Evolutionary conservation across 2,888 invertebrate species (phyloP), one percentile per base, ranked within the genome.

Genomic region (Halocaridina rubra): DNA sequence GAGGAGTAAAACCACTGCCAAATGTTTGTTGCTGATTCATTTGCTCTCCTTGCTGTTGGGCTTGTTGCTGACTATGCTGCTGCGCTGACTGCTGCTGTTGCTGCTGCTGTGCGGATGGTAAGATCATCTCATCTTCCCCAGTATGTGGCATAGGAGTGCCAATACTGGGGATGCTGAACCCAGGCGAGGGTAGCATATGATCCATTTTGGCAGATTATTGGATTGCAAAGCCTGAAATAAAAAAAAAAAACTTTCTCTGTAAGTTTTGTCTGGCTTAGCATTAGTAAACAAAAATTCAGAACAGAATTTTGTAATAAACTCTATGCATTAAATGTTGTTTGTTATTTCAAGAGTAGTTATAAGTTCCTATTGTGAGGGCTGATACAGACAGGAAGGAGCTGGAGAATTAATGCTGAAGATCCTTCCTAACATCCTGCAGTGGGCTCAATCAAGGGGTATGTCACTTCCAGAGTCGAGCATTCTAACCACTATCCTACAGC

Each of bases 111-210:
- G 96, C 95, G 93, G 95, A 95, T 74, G 96, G 95, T 75, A 96
- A 93, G 89, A 97, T 97, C 91, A 96, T 95, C 91, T 97, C 96
- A 91, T 97, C 97, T 90, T 97, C 96, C 90, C 97, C 96, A 24
- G 96, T 96, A 90, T 96, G 96, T 92, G 97, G 96, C 19, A 96
- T 91, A 1, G 97, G 97, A 5, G 97, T 97, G 80, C 96, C 96
- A 90, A 97, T 96, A 90, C 96, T 96, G 88, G 96, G 96, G 91
- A 97, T 96, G 89, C 95, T 96, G 90, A 94, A 95, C 88, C 95
- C 96, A 24, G 97, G 97, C 92, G 96, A 97, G 32, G 95, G 95
- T 87, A 97, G 92, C 96, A 97, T 96, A 91, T 96, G 95, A 93
- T 97, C 96, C 96, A 96, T 96, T 64, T n/a, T 78, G 79, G 75